These are phyloP conservation scores for Istiophorus platypterus DNA, from an alignment of 2,113 vertebrate species.

Conservation along the genomic window DNA sequence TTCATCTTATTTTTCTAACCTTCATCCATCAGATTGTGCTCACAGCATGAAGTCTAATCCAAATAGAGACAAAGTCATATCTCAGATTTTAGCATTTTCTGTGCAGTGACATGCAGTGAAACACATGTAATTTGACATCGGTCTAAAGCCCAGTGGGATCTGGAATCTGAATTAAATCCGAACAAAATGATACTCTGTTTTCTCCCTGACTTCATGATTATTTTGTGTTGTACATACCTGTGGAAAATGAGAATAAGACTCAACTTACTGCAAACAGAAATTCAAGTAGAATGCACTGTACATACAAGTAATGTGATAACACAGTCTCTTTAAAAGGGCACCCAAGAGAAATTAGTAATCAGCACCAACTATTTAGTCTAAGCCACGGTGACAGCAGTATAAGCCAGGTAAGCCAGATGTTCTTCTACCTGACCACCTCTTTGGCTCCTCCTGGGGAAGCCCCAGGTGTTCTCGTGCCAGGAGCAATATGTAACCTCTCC, in stretches of 20 bases:
- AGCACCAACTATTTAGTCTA: background rate
- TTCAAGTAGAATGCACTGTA: background rate
- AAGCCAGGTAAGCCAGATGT: background rate
- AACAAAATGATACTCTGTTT: background rate
- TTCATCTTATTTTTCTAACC: conserved; percentile 15
- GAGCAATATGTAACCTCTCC: background rate
- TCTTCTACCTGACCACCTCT: background rate
- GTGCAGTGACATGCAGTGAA: conserved; percentile 16
- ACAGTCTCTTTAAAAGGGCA: background rate
- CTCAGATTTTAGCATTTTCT: background rate
- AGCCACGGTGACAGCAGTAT: background rate
- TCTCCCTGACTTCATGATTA: background rate
- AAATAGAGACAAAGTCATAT: background rate
- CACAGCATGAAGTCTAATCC: background rate
- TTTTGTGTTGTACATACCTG: background rate
- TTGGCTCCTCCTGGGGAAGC: background rate
- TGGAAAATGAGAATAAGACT: background rate
- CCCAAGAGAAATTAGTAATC: background rate
- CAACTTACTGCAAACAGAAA: no score
- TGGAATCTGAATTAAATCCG: background rate
- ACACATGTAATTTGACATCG: background rate
- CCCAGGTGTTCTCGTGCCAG: background rate
- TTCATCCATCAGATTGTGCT: conserved; percentile 34
- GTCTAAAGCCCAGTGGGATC: background rate
- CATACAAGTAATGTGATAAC: background rate